phyloP scores from a whole-genome alignment of 2,797 vertebrate genomes.

The Rhynchonycteris naso region DNA sequence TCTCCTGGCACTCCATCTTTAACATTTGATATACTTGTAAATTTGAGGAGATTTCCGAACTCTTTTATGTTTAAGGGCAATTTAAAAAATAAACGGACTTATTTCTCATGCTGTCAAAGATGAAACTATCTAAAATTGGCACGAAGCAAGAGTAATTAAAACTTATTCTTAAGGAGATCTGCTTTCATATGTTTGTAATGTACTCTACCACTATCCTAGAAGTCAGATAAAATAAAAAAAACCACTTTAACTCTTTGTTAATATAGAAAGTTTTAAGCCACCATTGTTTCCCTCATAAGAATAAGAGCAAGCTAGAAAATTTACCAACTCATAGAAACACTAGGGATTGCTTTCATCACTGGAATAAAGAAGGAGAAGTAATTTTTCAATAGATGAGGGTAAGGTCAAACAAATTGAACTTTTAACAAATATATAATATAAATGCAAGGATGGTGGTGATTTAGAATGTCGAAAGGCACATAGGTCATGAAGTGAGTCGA shows the following conservation, averaged over 20 bases:
- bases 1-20: neutral
- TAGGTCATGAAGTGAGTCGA: neutral
- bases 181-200: neutral
- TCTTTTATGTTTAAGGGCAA: neutral
- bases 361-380: neutral
- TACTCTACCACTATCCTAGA: neutral
- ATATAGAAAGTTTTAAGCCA: neutral
- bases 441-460: too few relatives aligned
- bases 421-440: neutral
- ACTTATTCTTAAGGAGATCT: neutral
- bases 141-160: neutral
- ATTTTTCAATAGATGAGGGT: neutral
- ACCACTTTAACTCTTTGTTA: neutral
- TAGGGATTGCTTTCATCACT: neutral
- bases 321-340: neutral
- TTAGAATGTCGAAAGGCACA: neutral
- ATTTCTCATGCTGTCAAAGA: neutral
- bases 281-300: neutral
- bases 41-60: neutral
- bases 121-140: neutral
- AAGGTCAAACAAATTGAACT: neutral
- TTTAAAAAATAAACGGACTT: constrained; percentile 9
- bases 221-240: neutral
- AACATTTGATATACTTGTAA: neutral
- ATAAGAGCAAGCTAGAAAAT: neutral